These are phyloP conservation scores for Podabrus alpinus DNA, from an alignment of 2,888 invertebrate genomes.

Conservation along the genomic window DNA sequence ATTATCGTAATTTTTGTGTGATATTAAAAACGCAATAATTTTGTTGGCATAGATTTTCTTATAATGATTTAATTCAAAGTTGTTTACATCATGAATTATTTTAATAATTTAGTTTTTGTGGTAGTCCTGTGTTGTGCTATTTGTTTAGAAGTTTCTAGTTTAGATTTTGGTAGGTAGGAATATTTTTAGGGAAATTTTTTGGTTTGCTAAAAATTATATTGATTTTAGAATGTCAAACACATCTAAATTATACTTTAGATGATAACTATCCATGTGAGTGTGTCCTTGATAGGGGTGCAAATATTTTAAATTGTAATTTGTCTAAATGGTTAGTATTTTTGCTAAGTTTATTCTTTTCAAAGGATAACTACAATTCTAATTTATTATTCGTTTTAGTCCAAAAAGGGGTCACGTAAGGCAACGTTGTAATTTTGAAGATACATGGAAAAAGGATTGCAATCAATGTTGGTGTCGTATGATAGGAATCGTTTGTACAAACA, in stretches of 20 bases:
- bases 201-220: neutral
- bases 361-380: no score
- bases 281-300: neutral
- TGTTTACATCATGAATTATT: neutral
- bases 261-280: neutral
- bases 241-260: conserved; percentile 5
- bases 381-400: conserved; percentile 1
- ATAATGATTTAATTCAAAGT: neutral
- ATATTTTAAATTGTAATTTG: neutral
- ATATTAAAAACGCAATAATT: neutral
- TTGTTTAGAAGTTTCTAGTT: neutral
- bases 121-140: neutral
- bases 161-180: neutral
- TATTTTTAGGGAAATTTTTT: neutral
- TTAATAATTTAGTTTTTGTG: neutral
- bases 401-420: neutral
- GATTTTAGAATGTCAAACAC: conserved; percentile 2
- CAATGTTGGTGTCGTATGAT: conserved; percentile 11
- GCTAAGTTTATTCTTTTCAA: no score
- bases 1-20: neutral
- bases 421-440: conserved; percentile 6
- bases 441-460: conserved; percentile 12
- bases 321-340: neutral
- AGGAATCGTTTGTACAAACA: conserved; percentile 9
- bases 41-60: neutral